Percentiles rank a stretch among this genome's conserved stretches.
Evolutionary conservation across 2,888 invertebrate species (phyloP).

Genomic region (Ornithoptera priamus): DNA sequence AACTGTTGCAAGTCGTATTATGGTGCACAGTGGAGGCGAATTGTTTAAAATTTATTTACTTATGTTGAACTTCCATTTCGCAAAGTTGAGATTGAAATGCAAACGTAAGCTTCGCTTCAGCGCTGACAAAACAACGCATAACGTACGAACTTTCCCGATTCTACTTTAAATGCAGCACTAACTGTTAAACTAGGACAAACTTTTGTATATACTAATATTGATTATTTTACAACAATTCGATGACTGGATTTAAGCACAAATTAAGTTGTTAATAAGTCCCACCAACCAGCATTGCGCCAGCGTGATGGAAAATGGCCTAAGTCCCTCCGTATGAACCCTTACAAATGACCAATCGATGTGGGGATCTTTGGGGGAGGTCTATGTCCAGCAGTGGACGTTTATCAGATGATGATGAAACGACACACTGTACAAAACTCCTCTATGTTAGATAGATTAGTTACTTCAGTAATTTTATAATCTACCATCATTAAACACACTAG

Average conservation of each 20-base stretch:
- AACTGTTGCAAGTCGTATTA: background rate
- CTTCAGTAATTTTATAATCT: no score
- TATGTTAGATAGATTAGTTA: no score
- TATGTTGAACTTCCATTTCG: conserved; percentile 2
- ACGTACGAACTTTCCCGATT: background rate
- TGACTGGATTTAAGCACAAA: background rate
- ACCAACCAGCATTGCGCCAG: no score
- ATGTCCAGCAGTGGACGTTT: no score
- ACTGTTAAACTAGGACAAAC: background rate
- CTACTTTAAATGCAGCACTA: background rate
- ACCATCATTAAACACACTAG: no score
- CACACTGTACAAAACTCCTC: no score
- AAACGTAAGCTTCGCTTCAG: background rate
- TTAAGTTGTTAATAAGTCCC: no score
- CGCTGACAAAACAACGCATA: conserved; percentile 1
- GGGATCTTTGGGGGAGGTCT: no score
- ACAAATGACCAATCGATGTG: no score
- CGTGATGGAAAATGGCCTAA: no score
- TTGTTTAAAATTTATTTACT: background rate
- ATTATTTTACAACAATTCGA: background rate
- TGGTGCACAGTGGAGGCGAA: background rate
- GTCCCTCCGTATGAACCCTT: no score
- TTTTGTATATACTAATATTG: background rate
- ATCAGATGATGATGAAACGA: no score
- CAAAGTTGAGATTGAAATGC: background rate